phyloP scores from a whole-genome alignment of 1,140 invertebrate genomes.

The Frieseomelitta varia region DNA sequence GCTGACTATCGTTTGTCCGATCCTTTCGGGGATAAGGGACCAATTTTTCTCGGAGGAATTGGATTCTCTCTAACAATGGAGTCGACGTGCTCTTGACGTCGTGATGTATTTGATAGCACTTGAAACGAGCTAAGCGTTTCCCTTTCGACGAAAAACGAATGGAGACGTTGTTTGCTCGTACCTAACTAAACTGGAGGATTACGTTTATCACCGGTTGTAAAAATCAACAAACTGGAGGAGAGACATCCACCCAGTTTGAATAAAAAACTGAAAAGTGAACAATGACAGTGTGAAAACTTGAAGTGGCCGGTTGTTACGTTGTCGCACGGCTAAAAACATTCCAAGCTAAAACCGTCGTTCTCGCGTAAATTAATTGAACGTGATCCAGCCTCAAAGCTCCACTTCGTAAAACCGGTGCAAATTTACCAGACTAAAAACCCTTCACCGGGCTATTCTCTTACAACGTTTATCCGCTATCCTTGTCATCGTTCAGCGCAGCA shows the following conservation, averaged over 20 bases:
- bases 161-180: not conserved
- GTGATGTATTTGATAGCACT: not conserved
- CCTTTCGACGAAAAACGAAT: not conserved
- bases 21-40: conserved; percentile 9
- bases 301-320: not conserved
- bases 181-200: not conserved
- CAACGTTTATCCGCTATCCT: not conserved
- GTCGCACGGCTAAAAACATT: not conserved
- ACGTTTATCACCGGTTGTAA: not conserved
- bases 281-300: not conserved
- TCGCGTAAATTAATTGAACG: conserved; percentile 7
- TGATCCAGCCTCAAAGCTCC: not conserved
- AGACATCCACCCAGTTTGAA: not conserved
- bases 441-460: not conserved
- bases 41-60: conserved; percentile 38
- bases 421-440: not conserved
- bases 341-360: not conserved
- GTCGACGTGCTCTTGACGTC: not conserved
- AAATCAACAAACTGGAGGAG: not conserved
- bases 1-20: conserved; percentile 24
- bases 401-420: conserved; percentile 16
- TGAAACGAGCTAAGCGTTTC: not conserved
- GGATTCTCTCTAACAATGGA: conserved; percentile 34
- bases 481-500: no score
- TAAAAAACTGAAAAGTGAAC: not conserved